phyloP scores from a whole-genome alignment of 2,113 vertebrate species.

The Platichthys stellatus region DNA sequence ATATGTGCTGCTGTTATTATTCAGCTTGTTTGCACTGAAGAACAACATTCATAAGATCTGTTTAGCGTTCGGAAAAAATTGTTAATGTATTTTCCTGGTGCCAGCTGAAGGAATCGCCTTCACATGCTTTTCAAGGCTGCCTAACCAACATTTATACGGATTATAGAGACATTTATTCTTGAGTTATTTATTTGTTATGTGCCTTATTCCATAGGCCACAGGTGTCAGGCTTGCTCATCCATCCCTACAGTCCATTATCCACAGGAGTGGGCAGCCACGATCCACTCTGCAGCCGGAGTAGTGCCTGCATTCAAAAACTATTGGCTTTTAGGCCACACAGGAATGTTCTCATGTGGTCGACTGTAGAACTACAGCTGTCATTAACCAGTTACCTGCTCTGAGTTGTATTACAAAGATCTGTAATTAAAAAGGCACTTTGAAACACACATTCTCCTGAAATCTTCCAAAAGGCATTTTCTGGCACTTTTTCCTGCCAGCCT shows the following conservation, averaged over 20 bases:
- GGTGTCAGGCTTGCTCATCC: conserved; percentile 5
- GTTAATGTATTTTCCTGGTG: neutral
- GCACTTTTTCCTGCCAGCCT: too few relatives aligned
- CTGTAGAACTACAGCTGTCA: neutral
- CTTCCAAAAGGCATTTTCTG: too few relatives aligned
- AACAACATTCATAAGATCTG: conserved; percentile 12
- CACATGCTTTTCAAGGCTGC: conserved; percentile 6
- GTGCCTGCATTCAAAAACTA: neutral
- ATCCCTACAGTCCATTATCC: conserved; percentile 13
- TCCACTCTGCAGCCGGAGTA: neutral
- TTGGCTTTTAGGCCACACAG: neutral
- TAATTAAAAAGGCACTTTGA: neutral
- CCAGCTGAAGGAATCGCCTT: neutral
- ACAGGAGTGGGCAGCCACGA: neutral
- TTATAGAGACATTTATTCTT: conserved; percentile 6
- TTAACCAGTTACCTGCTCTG: neutral
- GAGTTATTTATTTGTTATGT: neutral
- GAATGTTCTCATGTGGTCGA: neutral
- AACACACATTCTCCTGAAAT: too few relatives aligned
- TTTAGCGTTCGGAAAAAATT: neutral
- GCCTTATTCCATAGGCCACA: neutral
- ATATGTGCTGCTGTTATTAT: conserved; percentile 18
- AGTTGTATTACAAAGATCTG: neutral
- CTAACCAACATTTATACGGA: conserved; percentile 22
- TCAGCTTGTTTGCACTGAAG: conserved; percentile 20